Evolutionary conservation across 1,140 invertebrate genomes (phyloP).

Genomic region (Matsumurasca onukii): DNA sequence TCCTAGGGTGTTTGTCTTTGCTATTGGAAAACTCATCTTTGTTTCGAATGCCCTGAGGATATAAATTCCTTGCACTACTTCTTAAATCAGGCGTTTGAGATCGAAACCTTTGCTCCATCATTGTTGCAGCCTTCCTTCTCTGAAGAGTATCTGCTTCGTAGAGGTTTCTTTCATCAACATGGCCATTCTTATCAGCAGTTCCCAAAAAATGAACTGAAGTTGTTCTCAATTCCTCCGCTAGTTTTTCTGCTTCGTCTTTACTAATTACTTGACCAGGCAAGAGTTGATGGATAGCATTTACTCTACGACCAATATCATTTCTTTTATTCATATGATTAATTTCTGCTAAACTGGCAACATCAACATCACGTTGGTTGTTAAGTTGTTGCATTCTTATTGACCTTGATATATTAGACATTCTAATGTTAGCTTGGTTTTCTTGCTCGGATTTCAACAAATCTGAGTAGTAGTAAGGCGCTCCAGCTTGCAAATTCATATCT

Average conservation of each 20-base stretch:
- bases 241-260: constrained; percentile 53
- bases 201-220: constrained; percentile 66
- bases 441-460: constrained; percentile 57
- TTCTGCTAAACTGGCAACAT: constrained; percentile 46
- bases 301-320: constrained; percentile 71
- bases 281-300: constrained; percentile 64
- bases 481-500: constrained; percentile 43
- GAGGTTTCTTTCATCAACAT: constrained; percentile 74
- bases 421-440: neutral
- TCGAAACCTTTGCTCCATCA: constrained; percentile 45
- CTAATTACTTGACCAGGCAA: constrained; percentile 33
- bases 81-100: constrained; percentile 42
- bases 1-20: constrained; percentile 31
- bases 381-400: constrained; percentile 46
- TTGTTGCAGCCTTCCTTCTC: constrained; percentile 52
- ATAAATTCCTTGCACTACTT: constrained; percentile 53
- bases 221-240: constrained; percentile 63
- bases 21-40: constrained; percentile 43
- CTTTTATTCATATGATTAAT: constrained; percentile 57
- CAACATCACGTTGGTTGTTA: constrained; percentile 67
- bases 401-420: neutral
- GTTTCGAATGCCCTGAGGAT: constrained; percentile 51
- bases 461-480: constrained; percentile 84
- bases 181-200: constrained; percentile 62
- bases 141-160: constrained; percentile 68